Conservation (phyloP, 2,113 vertebrate genomes). For the Ciconia stormi region DNA sequence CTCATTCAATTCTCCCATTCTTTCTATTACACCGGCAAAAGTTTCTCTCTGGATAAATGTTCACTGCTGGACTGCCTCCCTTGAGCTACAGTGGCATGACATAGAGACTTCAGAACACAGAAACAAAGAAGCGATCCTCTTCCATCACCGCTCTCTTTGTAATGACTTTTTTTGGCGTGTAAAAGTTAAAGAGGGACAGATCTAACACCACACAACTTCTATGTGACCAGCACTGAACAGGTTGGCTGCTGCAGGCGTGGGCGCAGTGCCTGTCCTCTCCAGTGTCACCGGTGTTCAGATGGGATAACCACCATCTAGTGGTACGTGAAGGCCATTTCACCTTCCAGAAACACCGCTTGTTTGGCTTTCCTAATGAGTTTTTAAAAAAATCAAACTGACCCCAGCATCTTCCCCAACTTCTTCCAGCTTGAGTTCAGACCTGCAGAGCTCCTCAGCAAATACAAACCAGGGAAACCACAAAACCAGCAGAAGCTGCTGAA, state of each 20-base stretch:
- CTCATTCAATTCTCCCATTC: background rate
- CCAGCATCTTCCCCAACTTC: background rate
- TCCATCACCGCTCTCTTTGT: background rate
- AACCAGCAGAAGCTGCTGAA: background rate
- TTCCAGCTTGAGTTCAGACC: background rate
- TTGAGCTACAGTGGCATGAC: background rate
- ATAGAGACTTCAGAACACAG: background rate
- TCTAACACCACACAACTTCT: background rate
- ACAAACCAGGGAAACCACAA: background rate
- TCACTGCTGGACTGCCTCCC: background rate
- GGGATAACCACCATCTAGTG: conserved; percentile 57
- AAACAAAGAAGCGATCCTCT: background rate
- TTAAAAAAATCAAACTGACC: background rate
- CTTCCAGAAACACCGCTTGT: background rate
- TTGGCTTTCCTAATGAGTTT: background rate
- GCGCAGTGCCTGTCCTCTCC: background rate
- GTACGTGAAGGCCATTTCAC: background rate
- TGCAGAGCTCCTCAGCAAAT: background rate
- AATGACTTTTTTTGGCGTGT: background rate
- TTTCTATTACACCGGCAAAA: background rate
- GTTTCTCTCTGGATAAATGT: background rate
- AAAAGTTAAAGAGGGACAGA: background rate
- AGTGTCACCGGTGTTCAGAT: background rate
- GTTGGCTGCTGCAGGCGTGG: accelerated
- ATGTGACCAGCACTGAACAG: background rate